Percentiles rank a stretch among this genome's conserved stretches.
These are phyloP conservation scores for Brachyhypopomus occidentalis DNA, from an alignment of 2,113 vertebrate genomes.

Conservation along the genomic window DNA sequence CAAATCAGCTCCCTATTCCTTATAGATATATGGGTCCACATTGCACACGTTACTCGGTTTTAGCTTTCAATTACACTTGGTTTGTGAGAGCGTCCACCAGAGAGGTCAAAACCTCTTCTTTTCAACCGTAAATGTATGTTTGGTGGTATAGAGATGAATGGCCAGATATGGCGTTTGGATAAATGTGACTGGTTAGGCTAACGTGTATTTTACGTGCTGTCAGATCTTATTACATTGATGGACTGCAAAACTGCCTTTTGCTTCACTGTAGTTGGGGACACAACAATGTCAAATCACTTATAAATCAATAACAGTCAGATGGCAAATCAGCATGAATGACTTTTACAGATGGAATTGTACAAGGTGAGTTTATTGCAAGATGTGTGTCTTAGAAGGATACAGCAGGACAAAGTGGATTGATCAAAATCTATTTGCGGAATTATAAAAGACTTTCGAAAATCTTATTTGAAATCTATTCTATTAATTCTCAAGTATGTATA, in stretches of 20 bases:
- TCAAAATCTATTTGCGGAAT: too few relatives aligned
- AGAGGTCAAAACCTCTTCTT: constrained; percentile 49
- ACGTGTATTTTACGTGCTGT: constrained; percentile 59
- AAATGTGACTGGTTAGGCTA: constrained; percentile 52
- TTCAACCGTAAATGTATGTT: constrained; percentile 56
- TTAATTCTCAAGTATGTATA: too few relatives aligned
- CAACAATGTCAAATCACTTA: constrained; percentile 45
- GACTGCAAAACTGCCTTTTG: constrained; percentile 46
- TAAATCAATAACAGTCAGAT: constrained; percentile 59
- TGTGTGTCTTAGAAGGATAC: neutral
- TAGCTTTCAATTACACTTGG: constrained; percentile 16
- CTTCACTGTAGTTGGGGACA: constrained; percentile 48
- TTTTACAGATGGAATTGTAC: constrained; percentile 37
- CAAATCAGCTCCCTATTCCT: neutral
- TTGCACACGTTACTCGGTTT: neutral
- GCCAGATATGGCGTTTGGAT: constrained; percentile 56
- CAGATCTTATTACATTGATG: constrained; percentile 66
- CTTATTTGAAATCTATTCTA: too few relatives aligned
- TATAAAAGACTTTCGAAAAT: too few relatives aligned
- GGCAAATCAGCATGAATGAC: constrained; percentile 40
- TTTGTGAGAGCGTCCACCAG: constrained; percentile 48
- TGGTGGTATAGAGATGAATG: constrained; percentile 61
- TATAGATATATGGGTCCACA: too few relatives aligned
- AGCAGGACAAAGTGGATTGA: too few relatives aligned
- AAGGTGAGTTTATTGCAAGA: constrained; percentile 23